Base-by-base conservation (phyloP, 2,113 vertebrate species). In the Hippocampus zosterae region DNA sequence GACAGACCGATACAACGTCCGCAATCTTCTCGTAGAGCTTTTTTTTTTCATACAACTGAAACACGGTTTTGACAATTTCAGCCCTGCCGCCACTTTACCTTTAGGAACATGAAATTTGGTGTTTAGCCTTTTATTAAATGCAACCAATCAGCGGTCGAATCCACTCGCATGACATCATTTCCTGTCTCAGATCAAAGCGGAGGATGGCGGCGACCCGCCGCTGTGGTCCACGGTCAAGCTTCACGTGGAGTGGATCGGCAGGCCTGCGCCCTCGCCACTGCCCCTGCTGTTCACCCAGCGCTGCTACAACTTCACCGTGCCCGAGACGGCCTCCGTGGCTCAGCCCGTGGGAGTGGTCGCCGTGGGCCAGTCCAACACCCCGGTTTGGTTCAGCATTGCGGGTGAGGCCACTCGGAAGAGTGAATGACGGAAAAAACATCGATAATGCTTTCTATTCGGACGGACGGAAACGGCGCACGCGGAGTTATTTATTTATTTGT, bases 191-290 rank as follows among this genome's bases (percentile, higher is more conserved):
- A 96, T 99, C 71, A 97, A 97, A 91, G 97, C 96, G 0, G 93
- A 94, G 79, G 97, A 99, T 81, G 92, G 93, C 1, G 97, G 97
- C 1, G 93, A 92, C 16, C 95, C 96, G 2, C 94, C 95, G 25
- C 92, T 97, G 41, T 98, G 94, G 83, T 93, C 97, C 0, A 95
- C 94, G 0, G 94, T 94, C 1, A 94, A 93, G 56, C 94, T 99
- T 41, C 92, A 95, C 9, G 94, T 99, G 0, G 94, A 97, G 76
- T 99, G 97, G 97, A 95, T 98, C 69, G 93, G 93, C 71, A 96
- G 95, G 77, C 96, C 95, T 0, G 74, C 81, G 0, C 94, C 95
- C 21, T 95, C 95, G 0, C 80, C 88, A 0, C 7, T 91, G 33
- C 91, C 95, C 1, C 82, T 98, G 81, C 88, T 91, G 59, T 98